A percentile compares a stretch with the other conserved stretches of the same genome.
These are phyloP conservation scores for Asbolus verrucosus DNA, from an alignment of 1,140 invertebrate genomes.

Conservation along the genomic window DNA sequence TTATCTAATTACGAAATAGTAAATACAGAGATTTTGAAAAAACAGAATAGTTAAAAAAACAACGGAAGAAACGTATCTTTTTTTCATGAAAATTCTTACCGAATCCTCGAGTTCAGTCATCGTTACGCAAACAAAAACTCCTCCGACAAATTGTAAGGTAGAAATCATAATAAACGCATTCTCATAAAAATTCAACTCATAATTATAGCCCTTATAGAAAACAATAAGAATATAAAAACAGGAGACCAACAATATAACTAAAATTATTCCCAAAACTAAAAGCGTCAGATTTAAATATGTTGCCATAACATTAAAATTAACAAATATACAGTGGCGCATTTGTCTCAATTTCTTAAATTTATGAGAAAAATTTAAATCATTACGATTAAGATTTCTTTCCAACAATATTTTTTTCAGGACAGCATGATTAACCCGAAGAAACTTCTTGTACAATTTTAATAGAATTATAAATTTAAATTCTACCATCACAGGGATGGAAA, in stretches of 20 bases:
- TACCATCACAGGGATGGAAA: not conserved
- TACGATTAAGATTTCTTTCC: no score
- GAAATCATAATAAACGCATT: not conserved
- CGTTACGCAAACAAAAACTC: not conserved
- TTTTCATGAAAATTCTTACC: not conserved
- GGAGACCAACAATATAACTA: not conserved
- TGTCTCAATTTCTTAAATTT: not conserved
- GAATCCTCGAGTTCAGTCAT: not conserved
- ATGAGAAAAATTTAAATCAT: no score
- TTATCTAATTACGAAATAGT: no score
- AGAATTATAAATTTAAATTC: not conserved
- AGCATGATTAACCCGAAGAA: not conserved
- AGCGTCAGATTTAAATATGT: not conserved
- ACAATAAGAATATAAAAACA: not conserved
- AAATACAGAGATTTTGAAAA: no score
- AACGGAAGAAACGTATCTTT: not conserved
- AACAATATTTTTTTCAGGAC: not conserved
- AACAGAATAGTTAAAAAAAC: not conserved
- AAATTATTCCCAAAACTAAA: not conserved
- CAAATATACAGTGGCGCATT: not conserved
- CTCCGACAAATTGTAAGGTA: not conserved
- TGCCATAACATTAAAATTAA: not conserved
- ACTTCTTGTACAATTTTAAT: not conserved
- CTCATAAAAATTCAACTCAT: conserved; percentile 1
- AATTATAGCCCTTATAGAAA: not conserved